phyloP scores from a whole-genome alignment of 2,113 vertebrate species.

The Aspidoscelis tigris region DNA sequence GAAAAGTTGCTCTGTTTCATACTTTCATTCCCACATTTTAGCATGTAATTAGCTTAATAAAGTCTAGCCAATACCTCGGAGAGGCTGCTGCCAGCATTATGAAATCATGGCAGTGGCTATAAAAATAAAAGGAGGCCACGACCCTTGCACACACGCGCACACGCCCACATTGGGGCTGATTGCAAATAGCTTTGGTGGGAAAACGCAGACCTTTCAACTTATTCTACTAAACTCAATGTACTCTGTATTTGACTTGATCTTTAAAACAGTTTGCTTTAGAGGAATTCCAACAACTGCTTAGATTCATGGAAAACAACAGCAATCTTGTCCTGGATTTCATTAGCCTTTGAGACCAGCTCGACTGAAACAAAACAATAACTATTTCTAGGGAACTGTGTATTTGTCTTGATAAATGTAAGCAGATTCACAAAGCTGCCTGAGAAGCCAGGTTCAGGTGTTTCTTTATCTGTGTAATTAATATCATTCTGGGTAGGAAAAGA shows the following conservation, averaged over 20 bases:
- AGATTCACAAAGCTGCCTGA: slow-evolving; percentile 61
- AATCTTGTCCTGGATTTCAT: slow-evolving; percentile 69
- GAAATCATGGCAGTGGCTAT: slow-evolving; percentile 84
- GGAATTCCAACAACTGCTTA: slow-evolving; percentile 76
- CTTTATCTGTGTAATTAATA: neutral
- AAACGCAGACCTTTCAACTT: slow-evolving; percentile 87
- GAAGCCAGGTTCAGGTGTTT: neutral
- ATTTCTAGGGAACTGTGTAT: slow-evolving; percentile 71
- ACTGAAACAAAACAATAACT: slow-evolving; percentile 69
- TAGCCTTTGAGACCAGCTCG: slow-evolving; percentile 65
- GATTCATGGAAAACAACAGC: slow-evolving; percentile 61
- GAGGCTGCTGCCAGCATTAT: slow-evolving; percentile 79
- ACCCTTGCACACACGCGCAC: slow-evolving; percentile 81
- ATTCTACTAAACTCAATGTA: slow-evolving; percentile 78
- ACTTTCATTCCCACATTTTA: slow-evolving; percentile 79
- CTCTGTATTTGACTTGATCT: slow-evolving; percentile 79
- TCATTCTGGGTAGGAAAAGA: neutral
- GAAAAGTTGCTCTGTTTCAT: slow-evolving; percentile 81
- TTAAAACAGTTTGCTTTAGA: slow-evolving; percentile 77
- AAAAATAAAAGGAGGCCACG: slow-evolving; percentile 84
- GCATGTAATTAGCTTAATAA: slow-evolving; percentile 82
- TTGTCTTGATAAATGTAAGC: slow-evolving; percentile 67
- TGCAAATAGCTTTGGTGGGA: slow-evolving; percentile 87
- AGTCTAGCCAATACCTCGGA: slow-evolving; percentile 73
- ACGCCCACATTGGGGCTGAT: slow-evolving; percentile 80